Base-by-base conservation (phyloP, 1,140 invertebrate species). In the Polypedilum vanderplanki region DNA sequence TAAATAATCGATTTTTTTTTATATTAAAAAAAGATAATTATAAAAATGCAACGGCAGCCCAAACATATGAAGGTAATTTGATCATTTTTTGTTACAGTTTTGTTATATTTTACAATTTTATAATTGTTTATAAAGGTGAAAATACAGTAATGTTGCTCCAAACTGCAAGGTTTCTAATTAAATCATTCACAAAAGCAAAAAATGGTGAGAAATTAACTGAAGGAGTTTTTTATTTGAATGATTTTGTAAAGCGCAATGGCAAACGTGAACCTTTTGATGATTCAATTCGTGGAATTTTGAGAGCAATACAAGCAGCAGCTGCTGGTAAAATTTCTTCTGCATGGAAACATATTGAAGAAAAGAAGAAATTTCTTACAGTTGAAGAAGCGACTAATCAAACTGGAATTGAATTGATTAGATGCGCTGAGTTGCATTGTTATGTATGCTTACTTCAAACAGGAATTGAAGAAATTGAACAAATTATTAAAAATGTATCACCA, bases 81-180 rank as follows among this genome's bases (percentile, higher is more conserved):
- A n/a, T n/a, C n/a, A n/a, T n/a, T n/a, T n/a, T n/a, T n/a, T n/a
- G n/a, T n/a, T n/a, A n/a, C n/a, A n/a, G n/a, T n/a, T n/a, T n/a
- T n/a, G n/a, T n/a, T n/a, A n/a, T n/a, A n/a, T n/a, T n/a, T n/a
- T n/a, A n/a, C n/a, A n/a, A n/a, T n/a, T n/a, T n/a, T n/a, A n/a
- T n/a, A n/a, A n/a, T n/a, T n/a, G n/a, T n/a, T n/a, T 97, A 97
- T 80, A 96, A 98, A 85, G 96, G 96, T 5, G 95, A 98, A 84
- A 97, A 98, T 80, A 96, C 94, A 0, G 95, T 98, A 15, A 84
- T 98, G 78, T 84, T 93, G 64, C 84, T 97, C 4, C 96, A 98
- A 85, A 94, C 93, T 0, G 94, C 94, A 2, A 88, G 88, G 77
- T 93, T 88, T 80, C 82, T 93, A 64, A 86, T 93, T 20, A 93